Conservation (phyloP, 2,113 vertebrate genomes). For the Chascanopsetta lugubris region DNA sequence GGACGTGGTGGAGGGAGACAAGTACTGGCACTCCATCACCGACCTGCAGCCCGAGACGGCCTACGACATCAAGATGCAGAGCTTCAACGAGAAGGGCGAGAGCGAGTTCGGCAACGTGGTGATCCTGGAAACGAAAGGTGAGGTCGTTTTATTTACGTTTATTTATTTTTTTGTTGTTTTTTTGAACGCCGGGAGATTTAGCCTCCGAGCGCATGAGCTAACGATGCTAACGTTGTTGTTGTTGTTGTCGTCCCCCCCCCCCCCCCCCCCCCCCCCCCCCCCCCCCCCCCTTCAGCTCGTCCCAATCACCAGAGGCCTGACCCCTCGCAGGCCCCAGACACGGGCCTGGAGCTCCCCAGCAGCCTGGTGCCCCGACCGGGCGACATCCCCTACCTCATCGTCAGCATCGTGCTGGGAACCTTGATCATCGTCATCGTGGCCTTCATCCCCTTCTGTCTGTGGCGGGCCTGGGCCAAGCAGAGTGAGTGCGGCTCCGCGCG, state of each 20-base stretch:
- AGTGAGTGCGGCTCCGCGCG: slow-evolving; percentile 83
- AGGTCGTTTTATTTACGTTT: not conserved
- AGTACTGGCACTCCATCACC: slow-evolving; percentile 95
- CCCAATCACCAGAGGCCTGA: slow-evolving; percentile 80
- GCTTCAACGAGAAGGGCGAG: slow-evolving; percentile 95
- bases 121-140: slow-evolving; percentile 98
- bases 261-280: too few relatives aligned
- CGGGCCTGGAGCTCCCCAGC: not conserved
- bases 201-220: too few relatives aligned
- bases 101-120: slow-evolving; percentile 98
- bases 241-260: too few relatives aligned
- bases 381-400: slow-evolving; percentile 93
- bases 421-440: slow-evolving; percentile 92
- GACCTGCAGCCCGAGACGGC: slow-evolving; percentile 96
- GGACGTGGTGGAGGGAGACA: slow-evolving; percentile 94
- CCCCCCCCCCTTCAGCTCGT: too few relatives aligned
- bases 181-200: too few relatives aligned
- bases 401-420: slow-evolving; percentile 90
- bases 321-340: slow-evolving; percentile 71
- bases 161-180: too few relatives aligned
- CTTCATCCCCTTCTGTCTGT: slow-evolving; percentile 96
- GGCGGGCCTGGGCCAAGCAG: slow-evolving; percentile 97
- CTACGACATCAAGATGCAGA: slow-evolving; percentile 99
- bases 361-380: slow-evolving; percentile 88
- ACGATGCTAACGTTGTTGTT: too few relatives aligned